Conservation (phyloP, 2,113 vertebrate genomes). For the Nestor notabilis region DNA sequence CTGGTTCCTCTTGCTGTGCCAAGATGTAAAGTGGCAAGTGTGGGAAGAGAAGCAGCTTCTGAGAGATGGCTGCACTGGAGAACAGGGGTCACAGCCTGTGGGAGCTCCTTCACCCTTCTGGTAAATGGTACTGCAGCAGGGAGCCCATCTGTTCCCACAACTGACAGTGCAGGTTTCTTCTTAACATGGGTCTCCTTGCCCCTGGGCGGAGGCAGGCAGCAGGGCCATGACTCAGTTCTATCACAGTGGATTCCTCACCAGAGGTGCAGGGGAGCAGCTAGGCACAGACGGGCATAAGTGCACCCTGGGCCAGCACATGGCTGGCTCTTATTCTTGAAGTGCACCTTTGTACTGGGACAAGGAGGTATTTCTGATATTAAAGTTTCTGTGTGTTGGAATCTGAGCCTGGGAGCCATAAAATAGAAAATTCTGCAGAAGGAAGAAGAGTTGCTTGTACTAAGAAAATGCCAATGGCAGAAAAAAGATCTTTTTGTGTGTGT, state of each 20-base stretch:
- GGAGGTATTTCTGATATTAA: neutral
- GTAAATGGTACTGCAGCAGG: neutral
- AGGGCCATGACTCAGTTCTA: neutral
- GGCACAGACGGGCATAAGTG: neutral
- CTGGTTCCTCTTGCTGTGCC: neutral
- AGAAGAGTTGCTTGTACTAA: neutral
- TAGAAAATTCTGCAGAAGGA: neutral
- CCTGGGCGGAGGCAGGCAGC: neutral
- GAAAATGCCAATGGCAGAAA: neutral
- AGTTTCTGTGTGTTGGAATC: neutral
- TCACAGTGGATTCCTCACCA: neutral
- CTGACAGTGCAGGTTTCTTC: neutral
- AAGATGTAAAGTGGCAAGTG: neutral
- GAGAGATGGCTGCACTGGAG: neutral
- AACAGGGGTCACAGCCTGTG: neutral
- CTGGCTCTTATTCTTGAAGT: neutral
- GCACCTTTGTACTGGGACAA: neutral
- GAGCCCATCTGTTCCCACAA: neutral
- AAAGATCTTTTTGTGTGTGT: neutral
- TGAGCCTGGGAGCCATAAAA: neutral
- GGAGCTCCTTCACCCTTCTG: neutral
- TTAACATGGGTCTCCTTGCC: neutral
- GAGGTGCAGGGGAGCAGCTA: neutral
- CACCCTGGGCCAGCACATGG: fast-evolving
- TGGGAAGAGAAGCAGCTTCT: neutral